Percentiles rank a stretch among this genome's conserved stretches.
These are phyloP conservation scores for Chlamydotis undulata DNA, from an alignment of 2,113 vertebrate species.

Conservation along the genomic window DNA sequence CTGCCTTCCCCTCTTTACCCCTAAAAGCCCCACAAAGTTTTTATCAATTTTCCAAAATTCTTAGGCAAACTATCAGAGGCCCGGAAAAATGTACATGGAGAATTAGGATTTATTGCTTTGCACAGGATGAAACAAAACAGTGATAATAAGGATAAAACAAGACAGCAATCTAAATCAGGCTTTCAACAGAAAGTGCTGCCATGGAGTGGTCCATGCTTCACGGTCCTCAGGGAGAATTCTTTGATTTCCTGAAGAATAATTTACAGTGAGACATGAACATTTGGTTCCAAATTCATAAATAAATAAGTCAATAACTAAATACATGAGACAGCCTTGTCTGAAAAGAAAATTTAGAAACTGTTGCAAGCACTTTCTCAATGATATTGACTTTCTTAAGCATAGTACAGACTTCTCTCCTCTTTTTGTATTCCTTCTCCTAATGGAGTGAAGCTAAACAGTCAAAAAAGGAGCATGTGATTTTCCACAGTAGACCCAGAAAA, in stretches of 20 bases:
- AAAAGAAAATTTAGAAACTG: background rate
- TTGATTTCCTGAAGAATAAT: background rate
- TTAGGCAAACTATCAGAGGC: background rate
- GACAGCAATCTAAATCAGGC: background rate
- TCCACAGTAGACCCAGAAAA: background rate
- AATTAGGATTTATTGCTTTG: background rate
- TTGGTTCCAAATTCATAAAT: background rate
- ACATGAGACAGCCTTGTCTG: background rate
- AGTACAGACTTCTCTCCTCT: background rate
- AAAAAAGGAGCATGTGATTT: background rate
- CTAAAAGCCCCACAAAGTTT: background rate
- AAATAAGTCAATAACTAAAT: background rate
- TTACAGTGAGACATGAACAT: background rate
- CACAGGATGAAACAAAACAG: background rate
- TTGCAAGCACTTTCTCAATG: background rate
- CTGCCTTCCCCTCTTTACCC: background rate
- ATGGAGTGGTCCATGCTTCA: background rate
- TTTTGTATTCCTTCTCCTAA: background rate
- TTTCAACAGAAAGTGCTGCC: background rate
- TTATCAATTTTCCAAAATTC: background rate
- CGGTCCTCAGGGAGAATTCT: background rate
- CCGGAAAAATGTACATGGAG: background rate
- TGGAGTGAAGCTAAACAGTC: background rate
- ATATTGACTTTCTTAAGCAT: background rate
- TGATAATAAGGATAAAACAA: background rate